These are phyloP conservation scores for Callipepla squamata DNA, from an alignment of 2,113 vertebrate species.

Conservation along the genomic window DNA sequence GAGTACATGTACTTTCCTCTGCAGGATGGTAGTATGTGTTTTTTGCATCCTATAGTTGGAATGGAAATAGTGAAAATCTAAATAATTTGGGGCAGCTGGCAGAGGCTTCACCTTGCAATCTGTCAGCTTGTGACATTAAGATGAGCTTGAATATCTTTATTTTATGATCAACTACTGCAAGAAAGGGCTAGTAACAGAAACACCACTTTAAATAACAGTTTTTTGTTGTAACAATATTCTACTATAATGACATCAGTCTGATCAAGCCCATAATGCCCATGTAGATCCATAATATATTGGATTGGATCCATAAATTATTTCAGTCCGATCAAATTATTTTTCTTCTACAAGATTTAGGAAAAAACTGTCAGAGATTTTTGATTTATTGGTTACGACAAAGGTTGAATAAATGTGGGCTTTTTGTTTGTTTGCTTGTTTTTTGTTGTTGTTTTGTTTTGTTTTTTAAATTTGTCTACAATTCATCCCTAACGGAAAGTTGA, in stretches of 20 bases:
- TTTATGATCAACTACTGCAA: conserved; percentile 24
- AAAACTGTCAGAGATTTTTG: fast-evolving
- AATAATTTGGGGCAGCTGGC: not conserved
- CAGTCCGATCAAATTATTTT: not conserved
- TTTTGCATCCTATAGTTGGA: not conserved
- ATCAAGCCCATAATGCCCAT: not conserved
- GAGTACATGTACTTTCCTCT: not conserved
- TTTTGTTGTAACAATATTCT: not conserved
- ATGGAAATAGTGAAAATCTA: not conserved
- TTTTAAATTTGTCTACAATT: not conserved
- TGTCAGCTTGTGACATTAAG: not conserved
- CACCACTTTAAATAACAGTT: conserved; percentile 4
- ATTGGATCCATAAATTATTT: not conserved
- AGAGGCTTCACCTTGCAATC: not conserved
- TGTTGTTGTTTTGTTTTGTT: not conserved
- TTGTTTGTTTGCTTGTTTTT: not conserved
- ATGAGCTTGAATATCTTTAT: not conserved
- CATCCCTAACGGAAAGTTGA: not conserved
- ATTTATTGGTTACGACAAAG: not conserved
- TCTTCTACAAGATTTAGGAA: not conserved
- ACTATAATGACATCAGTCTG: not conserved
- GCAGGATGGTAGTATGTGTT: fast-evolving
- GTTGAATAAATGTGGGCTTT: not conserved
- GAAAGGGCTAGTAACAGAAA: not conserved
- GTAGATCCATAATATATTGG: not conserved